Evolutionary conservation across 2,888 invertebrate species (phyloP), one percentile per base, ranked within the genome.

Genomic region (Tenthredo mesomela): DNA sequence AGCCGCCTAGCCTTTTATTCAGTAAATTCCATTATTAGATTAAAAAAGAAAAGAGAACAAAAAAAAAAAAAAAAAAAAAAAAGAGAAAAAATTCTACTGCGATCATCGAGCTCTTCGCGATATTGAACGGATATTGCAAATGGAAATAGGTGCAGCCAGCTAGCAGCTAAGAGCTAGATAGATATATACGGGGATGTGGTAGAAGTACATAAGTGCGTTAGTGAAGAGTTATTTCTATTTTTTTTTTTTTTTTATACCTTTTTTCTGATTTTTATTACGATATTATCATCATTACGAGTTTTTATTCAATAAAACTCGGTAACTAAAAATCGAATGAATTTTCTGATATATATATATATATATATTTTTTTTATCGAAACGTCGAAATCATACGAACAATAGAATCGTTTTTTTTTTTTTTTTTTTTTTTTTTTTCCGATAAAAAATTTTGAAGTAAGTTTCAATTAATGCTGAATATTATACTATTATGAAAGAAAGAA

Each of bases 11-110:
- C 71, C 43, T 43, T 29, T 43, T 33, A 12, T 73, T n/a, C 1
- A 43, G 43, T 21, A 40, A 73, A 73, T 73, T 43, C 71, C 71
- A 73, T 73, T 43, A 73, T 25, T 73, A 73, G 71, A 73, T 73
- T 73, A 73, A 37, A 73, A n/a, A 47, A 47, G 12, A 47, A 47
- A 47, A 47, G 21, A 33, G n/a, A n/a, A 54, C 6, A 21, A n/a
- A 54, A 33, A 21, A 29, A 2, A n/a, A n/a, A n/a, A n/a, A 37
- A n/a, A 54, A 18, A 21, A n/a, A 54, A 33, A 21, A 29, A 2
- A n/a, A n/a, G 18, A 33, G 12, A n/a, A 54, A n/a, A 54, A 33
- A 21, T 43, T 43, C n/a, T 15, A 43, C 67, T 18, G 15, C 33
- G 33, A 67, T 67, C 61, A 67, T 33, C 29, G 33, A 18, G 67